A percentile compares a stretch with the other conserved stretches of the same genome.
phyloP scores from a whole-genome alignment of 2,888 invertebrate species.

The Mactromeris polynyma region DNA sequence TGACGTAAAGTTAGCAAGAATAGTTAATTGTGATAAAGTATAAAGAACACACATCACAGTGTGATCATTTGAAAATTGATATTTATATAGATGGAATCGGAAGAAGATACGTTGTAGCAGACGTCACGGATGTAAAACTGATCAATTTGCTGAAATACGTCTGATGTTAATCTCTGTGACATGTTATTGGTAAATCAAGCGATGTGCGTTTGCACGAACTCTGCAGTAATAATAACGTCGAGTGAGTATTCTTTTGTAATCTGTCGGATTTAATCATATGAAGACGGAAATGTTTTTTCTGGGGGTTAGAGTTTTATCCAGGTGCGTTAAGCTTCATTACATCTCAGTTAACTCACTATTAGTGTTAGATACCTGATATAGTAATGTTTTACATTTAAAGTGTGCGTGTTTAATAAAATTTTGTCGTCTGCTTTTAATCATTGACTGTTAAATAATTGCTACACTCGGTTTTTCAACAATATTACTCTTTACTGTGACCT shows the following conservation, averaged over 20 bases:
- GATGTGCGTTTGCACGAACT: constrained; percentile 54
- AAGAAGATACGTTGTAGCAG: neutral
- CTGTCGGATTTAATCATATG: constrained; percentile 50
- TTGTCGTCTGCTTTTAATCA: constrained; percentile 52
- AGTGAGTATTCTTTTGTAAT: constrained; percentile 59
- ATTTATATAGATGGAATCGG: neutral
- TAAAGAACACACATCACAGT: neutral
- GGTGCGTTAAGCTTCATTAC: constrained; percentile 48
- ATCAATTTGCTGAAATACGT: constrained; percentile 42
- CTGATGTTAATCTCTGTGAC: constrained; percentile 45
- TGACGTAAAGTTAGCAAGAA: neutral
- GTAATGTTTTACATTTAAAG: constrained; percentile 42
- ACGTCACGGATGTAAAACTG: constrained; percentile 17
- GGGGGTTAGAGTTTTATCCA: constrained; percentile 42
- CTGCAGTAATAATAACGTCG: constrained; percentile 35
- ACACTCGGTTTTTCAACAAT: constrained; percentile 49
- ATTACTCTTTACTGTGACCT: constrained; percentile 48
- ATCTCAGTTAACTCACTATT: constrained; percentile 37
- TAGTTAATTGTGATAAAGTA: neutral
- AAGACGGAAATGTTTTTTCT: constrained; percentile 43
- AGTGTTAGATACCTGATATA: constrained; percentile 42
- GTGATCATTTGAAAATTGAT: constrained; percentile 11
- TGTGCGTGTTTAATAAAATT: constrained; percentile 50
- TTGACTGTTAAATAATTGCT: constrained; percentile 45
- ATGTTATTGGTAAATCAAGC: constrained; percentile 60